Evolutionary conservation across 2,797 vertebrate genomes (phyloP).

Genomic region (Gadopsis marmoratus): DNA sequence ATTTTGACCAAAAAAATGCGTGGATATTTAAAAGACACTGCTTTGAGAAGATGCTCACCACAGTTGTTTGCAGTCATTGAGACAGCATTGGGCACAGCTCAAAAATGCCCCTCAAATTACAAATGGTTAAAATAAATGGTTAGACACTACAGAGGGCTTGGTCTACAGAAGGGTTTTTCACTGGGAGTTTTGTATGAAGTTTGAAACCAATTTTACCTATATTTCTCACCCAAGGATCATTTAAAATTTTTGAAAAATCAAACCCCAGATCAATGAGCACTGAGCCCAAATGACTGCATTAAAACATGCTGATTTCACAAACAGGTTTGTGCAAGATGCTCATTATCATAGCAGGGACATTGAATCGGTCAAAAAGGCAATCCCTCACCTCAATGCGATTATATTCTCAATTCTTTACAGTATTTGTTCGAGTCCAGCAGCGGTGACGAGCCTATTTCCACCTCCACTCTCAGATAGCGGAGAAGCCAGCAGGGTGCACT

Average conservation of each 20-base stretch:
- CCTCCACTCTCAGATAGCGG: constrained; percentile 30
- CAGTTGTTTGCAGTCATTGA: background rate
- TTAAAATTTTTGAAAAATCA: background rate
- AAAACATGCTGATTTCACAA: constrained; percentile 2
- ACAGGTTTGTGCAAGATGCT: background rate
- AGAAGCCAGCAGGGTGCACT: constrained; percentile 40
- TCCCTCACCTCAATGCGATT: constrained; percentile 17
- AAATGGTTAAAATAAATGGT: background rate
- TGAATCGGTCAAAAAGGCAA: constrained; percentile 20
- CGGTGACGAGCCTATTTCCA: constrained; percentile 44
- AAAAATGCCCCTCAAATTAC: background rate
- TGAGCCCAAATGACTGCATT: background rate
- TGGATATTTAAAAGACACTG: background rate
- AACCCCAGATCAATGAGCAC: background rate
- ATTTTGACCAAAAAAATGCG: background rate
- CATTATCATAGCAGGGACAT: constrained; percentile 25
- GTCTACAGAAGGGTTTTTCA: background rate
- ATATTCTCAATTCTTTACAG: constrained; percentile 31
- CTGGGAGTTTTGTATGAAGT: too few species aligned
- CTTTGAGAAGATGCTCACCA: background rate
- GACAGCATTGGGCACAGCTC: background rate
- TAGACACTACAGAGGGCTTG: background rate
- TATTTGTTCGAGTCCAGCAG: constrained; percentile 9
- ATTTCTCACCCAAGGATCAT: background rate
- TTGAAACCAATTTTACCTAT: background rate